Evolutionary conservation across 2,797 vertebrate genomes (phyloP).

Genomic region (Enteromius fasciolatus): DNA sequence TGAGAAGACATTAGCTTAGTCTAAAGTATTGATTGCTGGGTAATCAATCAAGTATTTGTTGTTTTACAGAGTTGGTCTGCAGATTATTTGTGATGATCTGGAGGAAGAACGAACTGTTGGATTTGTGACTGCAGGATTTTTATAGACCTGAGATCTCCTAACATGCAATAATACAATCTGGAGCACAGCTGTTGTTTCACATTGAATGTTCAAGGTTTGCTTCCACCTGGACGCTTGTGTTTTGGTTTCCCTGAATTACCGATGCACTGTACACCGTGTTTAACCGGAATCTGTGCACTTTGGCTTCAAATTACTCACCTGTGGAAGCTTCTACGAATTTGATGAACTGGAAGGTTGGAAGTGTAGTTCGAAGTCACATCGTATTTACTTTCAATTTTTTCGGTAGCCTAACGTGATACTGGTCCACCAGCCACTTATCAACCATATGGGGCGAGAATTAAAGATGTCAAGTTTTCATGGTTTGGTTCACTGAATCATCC

Average conservation of each 20-base stretch:
- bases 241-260: constrained; percentile 24
- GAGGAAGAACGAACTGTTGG: constrained; percentile 29
- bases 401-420: constrained; percentile 54
- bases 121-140: constrained; percentile 41
- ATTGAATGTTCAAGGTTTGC: constrained; percentile 34
- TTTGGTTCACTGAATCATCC: constrained; percentile 29
- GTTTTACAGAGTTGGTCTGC: constrained; percentile 55
- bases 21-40: neutral
- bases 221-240: constrained; percentile 23
- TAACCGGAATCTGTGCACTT: constrained; percentile 29
- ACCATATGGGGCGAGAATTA: constrained; percentile 18
- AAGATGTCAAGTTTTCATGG: constrained; percentile 54
- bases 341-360: constrained; percentile 56
- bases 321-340: constrained; percentile 44
- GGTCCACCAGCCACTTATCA: constrained; percentile 33
- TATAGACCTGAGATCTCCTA: constrained; percentile 8
- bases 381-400: constrained; percentile 44
- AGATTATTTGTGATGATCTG: constrained; percentile 28
- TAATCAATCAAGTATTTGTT: constrained; percentile 8
- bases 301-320: constrained; percentile 29
- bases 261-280: constrained; percentile 18
- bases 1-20: neutral
- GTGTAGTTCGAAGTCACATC: constrained; percentile 41
- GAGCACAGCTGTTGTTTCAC: constrained; percentile 14
- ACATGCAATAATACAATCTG: constrained; percentile 25